Evolutionary conservation across 2,797 vertebrate genomes (phyloP).

Genomic region (Zalophus californianus): DNA sequence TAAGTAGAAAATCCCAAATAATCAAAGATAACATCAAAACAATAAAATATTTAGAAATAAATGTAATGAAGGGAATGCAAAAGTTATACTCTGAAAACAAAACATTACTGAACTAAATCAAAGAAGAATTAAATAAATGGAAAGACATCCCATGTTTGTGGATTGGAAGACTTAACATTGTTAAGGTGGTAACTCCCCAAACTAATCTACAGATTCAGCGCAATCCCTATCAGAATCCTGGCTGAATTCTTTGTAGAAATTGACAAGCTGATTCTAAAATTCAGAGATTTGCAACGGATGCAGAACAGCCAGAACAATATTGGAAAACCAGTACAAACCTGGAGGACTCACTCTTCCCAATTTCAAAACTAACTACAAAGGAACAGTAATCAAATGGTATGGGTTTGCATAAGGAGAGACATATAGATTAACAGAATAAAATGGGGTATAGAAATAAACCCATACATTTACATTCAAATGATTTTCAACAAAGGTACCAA

Average conservation of each 20-base stretch:
- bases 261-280: neutral
- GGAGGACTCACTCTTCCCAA: neutral
- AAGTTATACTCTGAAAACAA: neutral
- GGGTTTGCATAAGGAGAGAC: neutral
- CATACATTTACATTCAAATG: neutral
- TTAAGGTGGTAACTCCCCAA: neutral
- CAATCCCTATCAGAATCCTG: no score
- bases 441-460: neutral
- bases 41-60: neutral
- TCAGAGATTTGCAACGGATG: neutral
- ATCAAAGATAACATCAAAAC: neutral
- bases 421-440: no score
- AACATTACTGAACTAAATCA: neutral
- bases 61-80: neutral
- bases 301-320: neutral
- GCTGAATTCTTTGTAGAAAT: neutral
- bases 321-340: neutral
- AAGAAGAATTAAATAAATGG: neutral
- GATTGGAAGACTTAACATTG: neutral
- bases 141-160: neutral
- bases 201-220: neutral
- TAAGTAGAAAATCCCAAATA: neutral
- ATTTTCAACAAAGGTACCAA: neutral
- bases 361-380: neutral
- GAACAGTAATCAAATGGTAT: neutral